phyloP scores from a whole-genome alignment of 2,113 vertebrate genomes.

The Mionectes macconnelli region DNA sequence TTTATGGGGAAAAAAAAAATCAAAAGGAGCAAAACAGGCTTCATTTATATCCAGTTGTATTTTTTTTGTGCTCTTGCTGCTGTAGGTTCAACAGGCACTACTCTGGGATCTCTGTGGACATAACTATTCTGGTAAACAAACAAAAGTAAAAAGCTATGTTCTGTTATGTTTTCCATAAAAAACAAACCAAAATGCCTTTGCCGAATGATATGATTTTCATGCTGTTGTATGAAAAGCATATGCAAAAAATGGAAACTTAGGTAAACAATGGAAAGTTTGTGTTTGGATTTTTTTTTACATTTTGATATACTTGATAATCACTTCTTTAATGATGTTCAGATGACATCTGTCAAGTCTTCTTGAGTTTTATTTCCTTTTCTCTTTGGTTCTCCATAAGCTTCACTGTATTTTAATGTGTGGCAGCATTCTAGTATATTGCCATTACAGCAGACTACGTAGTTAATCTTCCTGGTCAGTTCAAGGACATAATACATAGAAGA shows the following conservation, averaged over 20 bases:
- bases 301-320: slow-evolving; percentile 11
- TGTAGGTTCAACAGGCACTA: not conserved
- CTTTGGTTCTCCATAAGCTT: not conserved
- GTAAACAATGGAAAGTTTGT: not conserved
- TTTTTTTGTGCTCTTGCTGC: not conserved
- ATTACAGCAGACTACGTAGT: not conserved
- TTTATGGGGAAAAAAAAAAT: not conserved
- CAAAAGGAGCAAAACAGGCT: not conserved
- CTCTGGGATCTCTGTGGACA: not conserved
- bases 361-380: not conserved
- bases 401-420: not conserved
- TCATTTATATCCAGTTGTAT: not conserved
- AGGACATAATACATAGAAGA: not conserved
- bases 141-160: not conserved
- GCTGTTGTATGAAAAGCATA: not conserved
- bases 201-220: not conserved
- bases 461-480: not conserved
- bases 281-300: not conserved
- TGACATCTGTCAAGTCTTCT: not conserved
- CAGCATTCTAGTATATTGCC: not conserved
- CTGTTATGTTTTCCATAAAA: not conserved
- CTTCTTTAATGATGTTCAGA: not conserved
- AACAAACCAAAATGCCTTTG: not conserved
- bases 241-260: not conserved
- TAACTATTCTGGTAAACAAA: not conserved